A percentile compares a stretch with the other conserved stretches of the same genome.
These are phyloP conservation scores for Euleptes europaea DNA, from an alignment of 2,113 vertebrate genomes.

Conservation along the genomic window DNA sequence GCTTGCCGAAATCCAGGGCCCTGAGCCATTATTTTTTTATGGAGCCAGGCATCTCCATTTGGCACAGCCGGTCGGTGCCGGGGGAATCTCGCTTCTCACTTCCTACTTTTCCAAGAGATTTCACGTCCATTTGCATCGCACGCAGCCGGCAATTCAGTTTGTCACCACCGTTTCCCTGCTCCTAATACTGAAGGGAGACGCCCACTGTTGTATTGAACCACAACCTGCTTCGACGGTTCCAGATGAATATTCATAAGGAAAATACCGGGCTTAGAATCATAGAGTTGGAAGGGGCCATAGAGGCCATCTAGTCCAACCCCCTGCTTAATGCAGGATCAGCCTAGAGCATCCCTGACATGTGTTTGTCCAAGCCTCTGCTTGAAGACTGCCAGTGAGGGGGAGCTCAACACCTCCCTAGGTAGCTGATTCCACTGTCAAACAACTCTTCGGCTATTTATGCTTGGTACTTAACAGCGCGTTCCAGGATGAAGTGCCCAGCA, in stretches of 20 bases:
- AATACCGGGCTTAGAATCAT: neutral
- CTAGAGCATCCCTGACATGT: too few relatives aligned
- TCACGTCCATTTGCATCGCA: rapidly evolving
- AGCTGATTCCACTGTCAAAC: too few relatives aligned
- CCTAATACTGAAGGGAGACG: neutral
- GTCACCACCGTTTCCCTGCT: rapidly evolving
- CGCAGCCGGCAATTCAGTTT: rapidly evolving
- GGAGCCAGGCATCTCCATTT: neutral
- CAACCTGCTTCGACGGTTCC: neutral
- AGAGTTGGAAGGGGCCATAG: neutral
- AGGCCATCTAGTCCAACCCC: too few relatives aligned
- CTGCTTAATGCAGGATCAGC: too few relatives aligned
- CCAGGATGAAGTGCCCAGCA: too few relatives aligned
- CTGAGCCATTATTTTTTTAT: neutral
- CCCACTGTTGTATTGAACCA: neutral
- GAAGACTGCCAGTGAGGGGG: too few relatives aligned
- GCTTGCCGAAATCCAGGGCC: neutral
- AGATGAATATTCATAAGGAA: neutral
- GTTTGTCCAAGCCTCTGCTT: too few relatives aligned
- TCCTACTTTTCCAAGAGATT: rapidly evolving
- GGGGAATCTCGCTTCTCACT: neutral
- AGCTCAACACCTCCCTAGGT: too few relatives aligned
- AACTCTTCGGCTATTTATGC: too few relatives aligned
- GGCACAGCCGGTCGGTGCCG: neutral
- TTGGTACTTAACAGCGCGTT: too few relatives aligned